A percentile compares a stretch with the other conserved stretches of the same genome.
These are phyloP conservation scores for Melozone crissalis DNA, from an alignment of 2,113 vertebrate genomes.

Conservation along the genomic window DNA sequence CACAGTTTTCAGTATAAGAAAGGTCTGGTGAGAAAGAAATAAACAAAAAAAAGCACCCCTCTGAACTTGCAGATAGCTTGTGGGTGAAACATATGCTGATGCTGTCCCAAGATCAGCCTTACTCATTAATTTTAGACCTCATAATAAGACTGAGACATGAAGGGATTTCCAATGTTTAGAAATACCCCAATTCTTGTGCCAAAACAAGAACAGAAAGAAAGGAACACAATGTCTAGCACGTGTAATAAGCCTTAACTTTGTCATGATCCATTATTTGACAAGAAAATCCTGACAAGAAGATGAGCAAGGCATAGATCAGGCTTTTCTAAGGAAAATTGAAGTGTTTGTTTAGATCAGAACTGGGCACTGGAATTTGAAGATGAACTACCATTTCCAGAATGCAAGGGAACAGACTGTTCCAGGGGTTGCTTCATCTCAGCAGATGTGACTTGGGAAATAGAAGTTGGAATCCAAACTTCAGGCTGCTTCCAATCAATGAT, in stretches of 20 bases:
- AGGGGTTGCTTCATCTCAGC: not conserved
- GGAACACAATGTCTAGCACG: not conserved
- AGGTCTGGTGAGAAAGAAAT: not conserved
- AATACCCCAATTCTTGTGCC: not conserved
- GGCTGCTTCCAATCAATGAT: not conserved
- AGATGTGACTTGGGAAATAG: not conserved
- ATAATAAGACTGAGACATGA: not conserved
- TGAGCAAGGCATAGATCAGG: not conserved
- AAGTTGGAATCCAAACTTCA: not conserved
- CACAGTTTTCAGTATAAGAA: not conserved
- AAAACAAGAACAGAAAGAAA: not conserved
- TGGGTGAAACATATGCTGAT: not conserved
- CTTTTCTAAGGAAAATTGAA: not conserved
- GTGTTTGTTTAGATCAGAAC: not conserved
- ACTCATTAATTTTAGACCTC: not conserved
- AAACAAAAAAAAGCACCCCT: rapidly evolving
- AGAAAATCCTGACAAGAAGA: not conserved
- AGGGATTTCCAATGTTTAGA: slow-evolving; percentile 23
- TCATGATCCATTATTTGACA: not conserved
- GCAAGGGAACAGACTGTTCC: not conserved
- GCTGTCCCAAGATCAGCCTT: not conserved
- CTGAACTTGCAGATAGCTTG: not conserved
- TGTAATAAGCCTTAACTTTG: not conserved
- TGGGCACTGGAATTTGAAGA: not conserved
- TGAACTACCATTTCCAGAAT: not conserved